Base-by-base conservation (phyloP, 2,797 vertebrate species). In the Taeniopygia guttata region DNA sequence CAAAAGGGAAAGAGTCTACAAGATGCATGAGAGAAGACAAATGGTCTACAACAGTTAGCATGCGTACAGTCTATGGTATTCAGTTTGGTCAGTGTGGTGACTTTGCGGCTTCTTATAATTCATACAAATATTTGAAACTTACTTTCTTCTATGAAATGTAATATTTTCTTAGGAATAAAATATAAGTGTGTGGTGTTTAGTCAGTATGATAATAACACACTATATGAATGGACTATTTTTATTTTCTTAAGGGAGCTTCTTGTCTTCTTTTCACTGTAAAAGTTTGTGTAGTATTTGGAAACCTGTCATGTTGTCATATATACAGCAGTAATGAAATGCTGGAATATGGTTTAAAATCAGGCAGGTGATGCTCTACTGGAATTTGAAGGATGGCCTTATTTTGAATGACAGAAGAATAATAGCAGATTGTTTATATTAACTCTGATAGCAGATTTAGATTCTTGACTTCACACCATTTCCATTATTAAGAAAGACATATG, bases 21-120 rank as follows among this genome's bases (percentile, higher is more conserved):
- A 95, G 96, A 96, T 91, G 84, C 74, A 83, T 78, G 45, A 89
- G 97, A 95, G 78, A 90, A 59, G 45, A 42, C 60, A 81, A 91
- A 81, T 46, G 20, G 34, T 93, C 66, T 86, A 2, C n/a, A 83
- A 18, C 54, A 78, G 38, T 83, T 58, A 63, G 46, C 40, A 12
- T 32, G 32, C n/a, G 95, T 56, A 74, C 68, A 54, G 60, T 13
- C 32, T 51, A 2, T 8, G 25, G 22, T 67, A 46, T 73, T 94
- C 46, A 75, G 12, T 66, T 48, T 82, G 42, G 20, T 90, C 63
- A 45, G 14, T 87, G 20, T 75, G 32, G 48, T n/a, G 40, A 42
- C 64, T 95, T 88, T 92, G 21, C 20, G 62, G 32, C 23, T 32
- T 87, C 94, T 92, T 86, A 49, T 66, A 43, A 81, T 73, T 55